Percentiles rank a stretch among this genome's conserved stretches.
Evolutionary conservation across 2,113 vertebrate genomes (phyloP).

Genomic region (Prionailurus bengalensis): DNA sequence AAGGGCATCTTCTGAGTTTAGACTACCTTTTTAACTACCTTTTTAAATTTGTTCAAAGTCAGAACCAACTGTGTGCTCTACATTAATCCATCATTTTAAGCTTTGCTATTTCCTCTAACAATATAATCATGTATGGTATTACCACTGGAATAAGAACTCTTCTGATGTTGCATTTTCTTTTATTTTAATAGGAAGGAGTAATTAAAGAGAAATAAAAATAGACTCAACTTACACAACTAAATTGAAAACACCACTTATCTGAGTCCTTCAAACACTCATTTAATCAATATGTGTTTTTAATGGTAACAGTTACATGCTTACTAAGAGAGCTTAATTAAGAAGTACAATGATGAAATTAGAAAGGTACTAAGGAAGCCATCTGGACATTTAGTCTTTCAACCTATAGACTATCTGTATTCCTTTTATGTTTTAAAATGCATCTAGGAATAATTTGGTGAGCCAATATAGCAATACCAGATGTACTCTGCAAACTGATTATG

Average conservation of each 20-base stretch:
- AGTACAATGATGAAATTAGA: slow-evolving; percentile 58
- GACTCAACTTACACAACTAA: slow-evolving; percentile 49
- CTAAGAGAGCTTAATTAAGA: slow-evolving; percentile 65
- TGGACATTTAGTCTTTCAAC: slow-evolving; percentile 60
- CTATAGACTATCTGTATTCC: slow-evolving; percentile 40
- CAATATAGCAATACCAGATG: slow-evolving; percentile 70
- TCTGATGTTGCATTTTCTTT: not conserved
- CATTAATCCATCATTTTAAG: not conserved
- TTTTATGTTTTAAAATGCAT: slow-evolving; percentile 62
- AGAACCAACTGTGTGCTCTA: not conserved
- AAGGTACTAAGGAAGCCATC: slow-evolving; percentile 66
- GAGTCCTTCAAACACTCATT: slow-evolving; percentile 63
- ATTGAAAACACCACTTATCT: slow-evolving; percentile 11
- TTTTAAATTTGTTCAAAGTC: slow-evolving; percentile 17
- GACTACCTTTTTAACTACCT: not conserved
- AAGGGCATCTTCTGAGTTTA: not conserved
- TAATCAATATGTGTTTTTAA: slow-evolving; percentile 64
- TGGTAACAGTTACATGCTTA: slow-evolving; percentile 61
- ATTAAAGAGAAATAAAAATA: slow-evolving; percentile 54
- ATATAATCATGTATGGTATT: not conserved
- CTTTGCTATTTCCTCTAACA: not conserved
- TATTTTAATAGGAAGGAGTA: slow-evolving; percentile 46
- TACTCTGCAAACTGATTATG: slow-evolving; percentile 61
- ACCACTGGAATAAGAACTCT: not conserved
- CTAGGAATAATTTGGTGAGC: slow-evolving; percentile 66